phyloP scores from a whole-genome alignment of 2,888 invertebrate genomes.

The Cheilosia vulpina region DNA sequence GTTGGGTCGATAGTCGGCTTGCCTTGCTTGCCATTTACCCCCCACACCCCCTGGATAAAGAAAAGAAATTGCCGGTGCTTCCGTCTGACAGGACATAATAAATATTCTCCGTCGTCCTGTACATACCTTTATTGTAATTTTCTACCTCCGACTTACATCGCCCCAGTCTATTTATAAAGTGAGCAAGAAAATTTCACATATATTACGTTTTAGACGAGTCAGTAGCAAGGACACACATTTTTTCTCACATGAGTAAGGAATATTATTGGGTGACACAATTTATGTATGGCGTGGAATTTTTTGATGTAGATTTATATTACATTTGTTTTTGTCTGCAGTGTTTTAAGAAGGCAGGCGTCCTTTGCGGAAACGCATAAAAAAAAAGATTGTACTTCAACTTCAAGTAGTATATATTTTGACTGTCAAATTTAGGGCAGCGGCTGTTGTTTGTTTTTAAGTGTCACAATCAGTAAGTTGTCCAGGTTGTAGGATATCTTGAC shows the following conservation, averaged over 20 bases:
- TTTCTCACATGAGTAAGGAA: slow-evolving; percentile 40
- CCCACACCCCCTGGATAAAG: slow-evolving; percentile 15
- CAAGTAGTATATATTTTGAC: neutral
- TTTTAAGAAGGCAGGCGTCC: neutral
- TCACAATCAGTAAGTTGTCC: slow-evolving; percentile 6
- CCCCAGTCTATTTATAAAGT: slow-evolving; percentile 54
- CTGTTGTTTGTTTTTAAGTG: neutral
- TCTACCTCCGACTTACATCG: neutral
- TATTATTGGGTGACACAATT: slow-evolving; percentile 63
- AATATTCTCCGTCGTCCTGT: slow-evolving; percentile 63
- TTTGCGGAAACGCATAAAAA: slow-evolving; percentile 14
- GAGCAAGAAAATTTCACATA: slow-evolving; percentile 68
- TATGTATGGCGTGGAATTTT: slow-evolving; percentile 53
- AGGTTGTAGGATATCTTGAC: neutral
- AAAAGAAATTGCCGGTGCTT: slow-evolving; percentile 73
- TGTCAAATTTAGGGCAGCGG: slow-evolving; percentile 2
- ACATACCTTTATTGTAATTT: slow-evolving; percentile 67
- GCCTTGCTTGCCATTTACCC: neutral
- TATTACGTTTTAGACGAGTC: slow-evolving; percentile 48
- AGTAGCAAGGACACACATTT: slow-evolving; percentile 13
- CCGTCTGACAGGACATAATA: slow-evolving; percentile 73
- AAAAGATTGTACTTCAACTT: slow-evolving; percentile 41
- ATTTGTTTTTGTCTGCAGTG: slow-evolving; percentile 39
- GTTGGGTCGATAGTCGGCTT: neutral
- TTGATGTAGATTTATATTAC: slow-evolving; percentile 68